Conservation (phyloP, 2,888 invertebrate species). For the Drosophila macrothrix region DNA sequence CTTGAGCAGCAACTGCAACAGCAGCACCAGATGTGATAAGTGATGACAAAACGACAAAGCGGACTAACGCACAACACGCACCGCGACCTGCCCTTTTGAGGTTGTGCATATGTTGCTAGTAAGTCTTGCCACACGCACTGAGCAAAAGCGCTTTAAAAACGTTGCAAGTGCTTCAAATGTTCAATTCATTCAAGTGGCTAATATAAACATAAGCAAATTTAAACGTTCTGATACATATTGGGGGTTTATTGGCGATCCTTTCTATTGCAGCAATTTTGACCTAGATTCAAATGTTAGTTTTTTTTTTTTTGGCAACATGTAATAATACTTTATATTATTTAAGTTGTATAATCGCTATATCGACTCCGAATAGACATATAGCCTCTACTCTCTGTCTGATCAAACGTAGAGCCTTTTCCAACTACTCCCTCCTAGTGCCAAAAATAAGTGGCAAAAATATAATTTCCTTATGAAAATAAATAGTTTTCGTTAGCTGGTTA, state of each 20-base stretch:
- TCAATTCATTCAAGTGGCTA: background rate
- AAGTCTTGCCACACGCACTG: constrained; percentile 2
- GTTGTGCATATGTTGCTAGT: background rate
- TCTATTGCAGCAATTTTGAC: background rate
- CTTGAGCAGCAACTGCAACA: constrained; percentile 48
- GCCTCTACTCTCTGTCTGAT: no score
- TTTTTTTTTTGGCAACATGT: background rate
- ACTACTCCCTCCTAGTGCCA: fast-evolving
- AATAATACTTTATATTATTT: background rate
- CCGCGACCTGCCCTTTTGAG: constrained; percentile 15
- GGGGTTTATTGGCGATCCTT: background rate
- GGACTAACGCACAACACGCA: constrained; percentile 16
- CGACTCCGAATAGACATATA: background rate
- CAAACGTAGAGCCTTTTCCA: no score
- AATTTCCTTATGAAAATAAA: no score
- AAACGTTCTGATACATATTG: background rate
- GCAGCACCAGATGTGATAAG: constrained; percentile 35
- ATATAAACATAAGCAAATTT: background rate
- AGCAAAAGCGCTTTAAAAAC: background rate
- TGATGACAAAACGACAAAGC: constrained; percentile 50
- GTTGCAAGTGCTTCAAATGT: background rate
- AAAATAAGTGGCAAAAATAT: background rate
- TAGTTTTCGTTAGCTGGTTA: no score
- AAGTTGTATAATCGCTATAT: background rate
- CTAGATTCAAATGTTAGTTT: background rate